Conservation (phyloP, 2,113 vertebrate species). For the Xerus inauris region DNA sequence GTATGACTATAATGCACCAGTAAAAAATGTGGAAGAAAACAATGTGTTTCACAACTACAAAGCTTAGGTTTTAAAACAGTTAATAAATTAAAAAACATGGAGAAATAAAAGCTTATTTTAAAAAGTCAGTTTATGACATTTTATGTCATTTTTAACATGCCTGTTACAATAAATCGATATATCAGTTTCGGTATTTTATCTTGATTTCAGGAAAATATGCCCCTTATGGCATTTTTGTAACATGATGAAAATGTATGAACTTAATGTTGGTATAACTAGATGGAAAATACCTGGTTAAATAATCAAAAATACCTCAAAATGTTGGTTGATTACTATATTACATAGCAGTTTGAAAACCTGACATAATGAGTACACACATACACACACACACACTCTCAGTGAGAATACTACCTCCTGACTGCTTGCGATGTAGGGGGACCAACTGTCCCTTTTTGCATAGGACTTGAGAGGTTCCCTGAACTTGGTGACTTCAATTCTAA, state of each 20-base stretch:
- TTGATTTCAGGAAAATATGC: not conserved
- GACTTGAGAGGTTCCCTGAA: not conserved
- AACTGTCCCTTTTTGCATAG: not conserved
- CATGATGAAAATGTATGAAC: not conserved
- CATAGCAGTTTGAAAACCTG: not conserved
- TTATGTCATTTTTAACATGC: constrained; percentile 4
- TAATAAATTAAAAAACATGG: too few relatives aligned
- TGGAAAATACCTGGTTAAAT: not conserved
- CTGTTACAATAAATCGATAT: too few relatives aligned
- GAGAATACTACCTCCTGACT: not conserved
- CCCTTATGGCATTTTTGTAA: not conserved
- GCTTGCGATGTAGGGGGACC: not conserved
- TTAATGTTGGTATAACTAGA: not conserved
- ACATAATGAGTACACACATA: not conserved
- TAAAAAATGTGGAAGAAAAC: too few relatives aligned
- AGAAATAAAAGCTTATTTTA: not conserved
- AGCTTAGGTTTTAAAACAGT: too few relatives aligned
- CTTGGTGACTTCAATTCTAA: not conserved
- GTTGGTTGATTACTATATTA: not conserved
- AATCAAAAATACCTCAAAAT: not conserved
- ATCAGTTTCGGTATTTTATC: too few relatives aligned
- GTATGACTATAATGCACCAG: too few relatives aligned
- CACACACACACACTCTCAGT: not conserved
- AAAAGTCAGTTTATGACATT: not conserved
- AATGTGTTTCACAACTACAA: too few relatives aligned